Base-by-base conservation (phyloP, 2,113 vertebrate genomes). In the Elanus axillaris region DNA sequence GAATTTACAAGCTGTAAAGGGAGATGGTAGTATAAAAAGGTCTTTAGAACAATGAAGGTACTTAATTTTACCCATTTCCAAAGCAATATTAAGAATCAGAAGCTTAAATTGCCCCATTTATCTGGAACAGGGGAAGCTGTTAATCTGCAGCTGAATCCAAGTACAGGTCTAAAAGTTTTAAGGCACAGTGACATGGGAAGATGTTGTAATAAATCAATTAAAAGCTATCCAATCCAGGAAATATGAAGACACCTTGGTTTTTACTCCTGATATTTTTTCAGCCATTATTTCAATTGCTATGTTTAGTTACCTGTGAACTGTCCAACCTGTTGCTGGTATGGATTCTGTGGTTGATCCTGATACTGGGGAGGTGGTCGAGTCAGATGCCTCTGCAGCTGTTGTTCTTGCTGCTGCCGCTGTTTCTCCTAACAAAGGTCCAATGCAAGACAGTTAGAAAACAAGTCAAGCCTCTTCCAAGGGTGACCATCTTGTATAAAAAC, bases 361-460 rank as follows among this genome's bases (percentile, higher is more conserved):
- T 99, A 99, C 92, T 99, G 99, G 32, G 99, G 99, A 4, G 99
- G 99, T 0, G 99, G 99, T 26, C 99, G 98, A 6, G 99, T 99
- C 93, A 99, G 97, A 84, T 99, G 99, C 53, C 99, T 98, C 98
- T 99, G 99, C 79, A 99, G 98, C 94, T 99, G 99, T 69, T 99
- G 99, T 93, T 99, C 99, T 91, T 99, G 99, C 94, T 98, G 98
- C 71, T 99, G 99, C 38, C 99, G 97, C 97, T 99, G 99, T 42
- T 99, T 99, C 94, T 99, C 99, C 99, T 99, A 69, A 36, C 82
- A 83, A 78, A 94, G 17, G 75, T 19, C 31, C 96, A 78, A 69
- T 5, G 32, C 16, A 48, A 82, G 25, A 45, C 16, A 26, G 53
- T 67, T 27, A 69, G 18, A 52, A 93, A 77, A 77, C 22, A 86